Percentiles rank a stretch among this genome's conserved stretches.
Conservation (phyloP, 64 coral and sea anemone genomes). For the Montipora foliosa region DNA sequence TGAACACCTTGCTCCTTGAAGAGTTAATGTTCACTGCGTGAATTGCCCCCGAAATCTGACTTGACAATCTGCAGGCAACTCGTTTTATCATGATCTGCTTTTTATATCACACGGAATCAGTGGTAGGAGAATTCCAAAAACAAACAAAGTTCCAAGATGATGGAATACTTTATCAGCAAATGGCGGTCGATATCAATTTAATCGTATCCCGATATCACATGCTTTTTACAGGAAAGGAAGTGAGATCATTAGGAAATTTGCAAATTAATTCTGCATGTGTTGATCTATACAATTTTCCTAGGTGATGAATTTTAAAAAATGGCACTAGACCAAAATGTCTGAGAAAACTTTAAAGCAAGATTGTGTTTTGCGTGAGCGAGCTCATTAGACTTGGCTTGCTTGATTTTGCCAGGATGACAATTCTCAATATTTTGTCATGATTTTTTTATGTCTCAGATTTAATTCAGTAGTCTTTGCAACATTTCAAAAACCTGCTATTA, state of each 20-base stretch:
- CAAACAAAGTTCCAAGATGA: background rate
- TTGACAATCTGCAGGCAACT: background rate
- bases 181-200: background rate
- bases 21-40: background rate
- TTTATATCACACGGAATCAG: background rate
- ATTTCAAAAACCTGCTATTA: no score
- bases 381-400: no score
- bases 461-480: no score
- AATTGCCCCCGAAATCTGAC: background rate
- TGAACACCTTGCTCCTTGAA: no score
- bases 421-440: no score
- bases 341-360: background rate
- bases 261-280: background rate
- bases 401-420: no score
- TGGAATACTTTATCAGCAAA: background rate
- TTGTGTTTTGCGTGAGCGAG: background rate
- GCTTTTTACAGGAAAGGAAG: no score
- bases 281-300: background rate
- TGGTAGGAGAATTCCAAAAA: background rate
- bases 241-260: background rate
- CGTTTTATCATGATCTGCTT: background rate
- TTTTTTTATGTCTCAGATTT: no score
- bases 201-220: no score
- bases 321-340: background rate
- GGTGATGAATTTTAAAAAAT: background rate